A percentile compares a stretch with the other conserved stretches of the same genome.
These are phyloP conservation scores for Parascotia fuliginaria DNA, from an alignment of 2,888 invertebrate genomes.

Conservation along the genomic window DNA sequence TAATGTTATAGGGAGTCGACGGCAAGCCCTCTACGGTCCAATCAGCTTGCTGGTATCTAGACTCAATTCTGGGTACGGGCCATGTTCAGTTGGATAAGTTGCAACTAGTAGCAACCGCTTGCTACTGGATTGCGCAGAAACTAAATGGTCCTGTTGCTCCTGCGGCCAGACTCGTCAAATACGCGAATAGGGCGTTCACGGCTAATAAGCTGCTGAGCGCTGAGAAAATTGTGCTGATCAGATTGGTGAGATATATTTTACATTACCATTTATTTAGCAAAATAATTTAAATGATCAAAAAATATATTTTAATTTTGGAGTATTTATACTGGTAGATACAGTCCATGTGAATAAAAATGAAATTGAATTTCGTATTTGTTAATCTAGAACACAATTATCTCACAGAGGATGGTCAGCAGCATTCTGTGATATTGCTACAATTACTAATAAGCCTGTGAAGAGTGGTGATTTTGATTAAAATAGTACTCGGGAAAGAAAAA, in stretches of 20 bases:
- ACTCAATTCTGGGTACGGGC: constrained; percentile 52
- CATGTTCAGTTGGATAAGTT: constrained; percentile 54
- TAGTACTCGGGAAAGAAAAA: no score
- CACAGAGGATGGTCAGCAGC: no score
- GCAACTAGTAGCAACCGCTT: constrained; percentile 69
- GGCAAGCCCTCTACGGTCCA: constrained; percentile 68
- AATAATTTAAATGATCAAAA: no score
- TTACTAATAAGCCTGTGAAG: no score
- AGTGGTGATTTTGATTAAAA: no score
- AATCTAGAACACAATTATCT: no score
- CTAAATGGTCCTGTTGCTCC: constrained; percentile 52
- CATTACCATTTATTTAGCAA: no score
- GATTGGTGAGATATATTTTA: constrained; percentile 62
- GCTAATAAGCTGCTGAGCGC: constrained; percentile 45
- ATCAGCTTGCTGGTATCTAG: constrained; percentile 70
- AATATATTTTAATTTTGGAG: no score
- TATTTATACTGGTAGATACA: no score
- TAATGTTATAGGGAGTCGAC: constrained; percentile 47
- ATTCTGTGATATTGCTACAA: no score
- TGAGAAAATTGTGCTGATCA: constrained; percentile 58
- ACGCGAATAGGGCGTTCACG: constrained; percentile 56
- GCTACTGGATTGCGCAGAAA: constrained; percentile 75
- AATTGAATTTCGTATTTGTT: no score
- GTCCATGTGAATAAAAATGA: no score
- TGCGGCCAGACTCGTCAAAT: constrained; percentile 55